A percentile compares a stretch with the other conserved stretches of the same genome.
Conservation (phyloP, 2,888 invertebrate species). For the Mayetiola destructor region DNA sequence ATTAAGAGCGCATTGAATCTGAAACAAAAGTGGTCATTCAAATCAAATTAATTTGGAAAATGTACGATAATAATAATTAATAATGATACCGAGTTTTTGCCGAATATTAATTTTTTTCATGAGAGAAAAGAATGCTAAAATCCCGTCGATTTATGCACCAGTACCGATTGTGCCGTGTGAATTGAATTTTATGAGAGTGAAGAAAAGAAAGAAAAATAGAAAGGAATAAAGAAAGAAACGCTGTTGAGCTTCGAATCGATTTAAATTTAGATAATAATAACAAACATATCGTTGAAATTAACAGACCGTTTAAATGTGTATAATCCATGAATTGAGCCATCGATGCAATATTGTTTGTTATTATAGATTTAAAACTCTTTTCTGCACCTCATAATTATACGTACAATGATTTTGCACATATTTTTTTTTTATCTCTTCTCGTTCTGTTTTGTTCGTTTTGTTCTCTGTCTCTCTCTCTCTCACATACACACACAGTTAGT, state of each 20-base stretch:
- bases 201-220: neutral
- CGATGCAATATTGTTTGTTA: no score
- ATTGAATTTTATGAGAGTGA: neutral
- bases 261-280: constrained; percentile 2
- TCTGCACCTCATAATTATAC: neutral
- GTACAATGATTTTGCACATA: constrained; percentile 1
- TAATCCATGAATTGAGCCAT: neutral
- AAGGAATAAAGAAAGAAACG: neutral
- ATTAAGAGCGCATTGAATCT: no score
- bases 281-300: constrained; percentile 8
- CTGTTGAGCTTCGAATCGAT: no score
- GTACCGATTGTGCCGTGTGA: neutral
- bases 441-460: neutral
- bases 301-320: constrained; percentile 8
- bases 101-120: no score
- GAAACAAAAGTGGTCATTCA: no score
- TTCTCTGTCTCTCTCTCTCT: no score
- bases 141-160: neutral
- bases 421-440: neutral
- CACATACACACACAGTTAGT: no score
- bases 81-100: no score
- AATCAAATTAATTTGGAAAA: no score
- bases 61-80: no score
- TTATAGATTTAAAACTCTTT: neutral
- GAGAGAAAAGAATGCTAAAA: neutral